Evolutionary conservation across 2,888 invertebrate genomes (phyloP), one percentile per base, ranked within the genome.

Genomic region (Stegana nigrithorax): DNA sequence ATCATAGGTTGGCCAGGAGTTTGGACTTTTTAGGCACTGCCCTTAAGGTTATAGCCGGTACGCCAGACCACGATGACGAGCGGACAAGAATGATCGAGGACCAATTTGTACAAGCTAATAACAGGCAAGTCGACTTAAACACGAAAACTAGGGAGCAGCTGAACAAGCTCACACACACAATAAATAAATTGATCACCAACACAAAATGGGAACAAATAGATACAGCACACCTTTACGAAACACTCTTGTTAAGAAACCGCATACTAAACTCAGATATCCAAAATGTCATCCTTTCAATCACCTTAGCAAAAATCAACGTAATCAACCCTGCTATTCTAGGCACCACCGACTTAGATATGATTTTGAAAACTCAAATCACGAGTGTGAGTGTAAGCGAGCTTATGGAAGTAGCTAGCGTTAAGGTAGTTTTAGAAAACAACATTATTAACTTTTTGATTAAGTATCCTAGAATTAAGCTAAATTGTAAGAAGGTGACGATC

Each of bases 201-300:
- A 14, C 10, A 5, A 26, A 44, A 55, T 17, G 17, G 2, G 3
- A 44, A 42, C 44, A 61, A 10, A 21, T 47, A 25, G 50, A 57
- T 17, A 62, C 57, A 19, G 45, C n/a, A 8, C 62, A 62, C 26
- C 36, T 62, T 23, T 57, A 62, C 25, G 50, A 62, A 47, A 62
- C n/a, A 32, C 27, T 62, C 26, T 51, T 62, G 14, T 32, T 50
- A 27, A 32, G 47, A 47, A 51, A 58, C 29, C 57, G 44, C 26
- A 56, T 62, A 4, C 17, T 62, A n/a, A 58, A 50, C 6, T 26
- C 21, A 12, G 59, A 62, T 42, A 23, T 59, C n/a, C 39, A 62
- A 51, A 58, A 58, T 45, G 23, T 53, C 51, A 53, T 60, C 27
- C n/a, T 62, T 17, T 36, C 59, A 42, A 62, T 59, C 25, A 50